These are phyloP conservation scores for Venusia cambrica DNA, from an alignment of 2,888 invertebrate genomes.

Conservation along the genomic window DNA sequence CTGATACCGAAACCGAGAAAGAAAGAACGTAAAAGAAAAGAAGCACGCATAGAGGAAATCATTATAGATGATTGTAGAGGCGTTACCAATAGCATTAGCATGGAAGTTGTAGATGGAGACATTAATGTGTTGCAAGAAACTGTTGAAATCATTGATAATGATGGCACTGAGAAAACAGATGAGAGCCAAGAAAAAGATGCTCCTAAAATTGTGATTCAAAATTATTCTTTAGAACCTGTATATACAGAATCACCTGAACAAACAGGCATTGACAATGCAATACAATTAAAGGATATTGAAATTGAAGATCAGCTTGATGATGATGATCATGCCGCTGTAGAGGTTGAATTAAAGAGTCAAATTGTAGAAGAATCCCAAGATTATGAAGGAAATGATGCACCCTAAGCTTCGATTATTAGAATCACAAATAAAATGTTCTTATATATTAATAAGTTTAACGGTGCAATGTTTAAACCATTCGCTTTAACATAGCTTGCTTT, in stretches of 20 bases:
- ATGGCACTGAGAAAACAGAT: slow-evolving; percentile 28
- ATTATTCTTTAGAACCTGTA: slow-evolving; percentile 14
- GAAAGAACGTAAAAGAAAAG: slow-evolving; percentile 63
- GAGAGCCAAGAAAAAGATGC: slow-evolving; percentile 22
- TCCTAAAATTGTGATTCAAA: slow-evolving; percentile 23
- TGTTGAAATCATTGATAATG: slow-evolving; percentile 48
- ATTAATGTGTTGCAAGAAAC: slow-evolving; percentile 61
- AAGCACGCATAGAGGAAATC: slow-evolving; percentile 54
- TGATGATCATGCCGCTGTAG: too few species aligned
- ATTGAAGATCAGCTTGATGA: slow-evolving; percentile 7
- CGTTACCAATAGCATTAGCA: slow-evolving; percentile 66
- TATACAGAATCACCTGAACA: too few species aligned
- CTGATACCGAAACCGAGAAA: slow-evolving; percentile 83
- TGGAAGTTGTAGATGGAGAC: slow-evolving; percentile 65
- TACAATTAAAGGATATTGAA: slow-evolving; percentile 2
- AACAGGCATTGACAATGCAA: too few species aligned
- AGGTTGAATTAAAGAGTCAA: too few species aligned
- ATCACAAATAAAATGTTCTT: too few species aligned
- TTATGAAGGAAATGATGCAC: too few species aligned
- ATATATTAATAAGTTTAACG: too few species aligned
- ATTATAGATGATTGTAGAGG: slow-evolving; percentile 53
- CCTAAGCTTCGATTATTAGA: too few species aligned
- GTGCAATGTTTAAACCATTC: too few species aligned
- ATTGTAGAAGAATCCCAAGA: too few species aligned
- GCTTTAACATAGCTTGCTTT: too few species aligned